A percentile compares a stretch with the other conserved stretches of the same genome.
These are phyloP conservation scores for Tethya wilhelma DNA, from an alignment of 37 sponge, comb jelly and placozoan species.

Conservation along the genomic window DNA sequence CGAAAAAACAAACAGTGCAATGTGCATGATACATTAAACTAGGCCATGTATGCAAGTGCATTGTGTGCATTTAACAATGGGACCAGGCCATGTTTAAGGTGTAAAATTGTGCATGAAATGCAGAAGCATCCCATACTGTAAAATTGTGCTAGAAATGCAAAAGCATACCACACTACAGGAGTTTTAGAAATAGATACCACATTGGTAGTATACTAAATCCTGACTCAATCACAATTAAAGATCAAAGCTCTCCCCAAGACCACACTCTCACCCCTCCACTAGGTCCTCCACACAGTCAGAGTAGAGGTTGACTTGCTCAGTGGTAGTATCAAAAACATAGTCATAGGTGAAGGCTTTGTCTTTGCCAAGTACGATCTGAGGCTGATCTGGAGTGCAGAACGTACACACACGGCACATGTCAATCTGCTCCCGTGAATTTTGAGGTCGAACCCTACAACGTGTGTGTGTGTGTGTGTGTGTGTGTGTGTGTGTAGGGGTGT, in stretches of 20 bases:
- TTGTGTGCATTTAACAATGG: too few species aligned
- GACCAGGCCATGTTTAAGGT: too few species aligned
- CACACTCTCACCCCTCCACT: slow-evolving; percentile 77
- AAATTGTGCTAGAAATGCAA: not conserved
- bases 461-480: slow-evolving; percentile 40
- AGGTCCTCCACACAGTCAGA: slow-evolving; percentile 66
- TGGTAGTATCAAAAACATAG: slow-evolving; percentile 83
- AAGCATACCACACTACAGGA: not conserved
- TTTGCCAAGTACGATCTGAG: slow-evolving; percentile 91
- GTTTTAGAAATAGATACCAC: not conserved
- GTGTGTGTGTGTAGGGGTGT: too few species aligned
- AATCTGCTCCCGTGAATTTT: slow-evolving; percentile 85
- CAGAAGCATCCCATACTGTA: too few species aligned
- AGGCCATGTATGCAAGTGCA: too few species aligned
- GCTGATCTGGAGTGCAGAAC: slow-evolving; percentile 75
- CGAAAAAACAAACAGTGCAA: not conserved
- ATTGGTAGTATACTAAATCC: not conserved
- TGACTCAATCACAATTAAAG: not conserved
- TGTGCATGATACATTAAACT: too few species aligned
- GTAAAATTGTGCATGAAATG: too few species aligned
- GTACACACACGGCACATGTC: slow-evolving; percentile 92
- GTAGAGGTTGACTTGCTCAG: slow-evolving; percentile 73
- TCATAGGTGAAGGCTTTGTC: slow-evolving; percentile 98
- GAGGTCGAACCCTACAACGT: slow-evolving; percentile 87
- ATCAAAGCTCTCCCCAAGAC: not conserved